These are phyloP conservation scores for Papilio elwesi DNA, from an alignment of 2,888 invertebrate genomes.

Conservation along the genomic window DNA sequence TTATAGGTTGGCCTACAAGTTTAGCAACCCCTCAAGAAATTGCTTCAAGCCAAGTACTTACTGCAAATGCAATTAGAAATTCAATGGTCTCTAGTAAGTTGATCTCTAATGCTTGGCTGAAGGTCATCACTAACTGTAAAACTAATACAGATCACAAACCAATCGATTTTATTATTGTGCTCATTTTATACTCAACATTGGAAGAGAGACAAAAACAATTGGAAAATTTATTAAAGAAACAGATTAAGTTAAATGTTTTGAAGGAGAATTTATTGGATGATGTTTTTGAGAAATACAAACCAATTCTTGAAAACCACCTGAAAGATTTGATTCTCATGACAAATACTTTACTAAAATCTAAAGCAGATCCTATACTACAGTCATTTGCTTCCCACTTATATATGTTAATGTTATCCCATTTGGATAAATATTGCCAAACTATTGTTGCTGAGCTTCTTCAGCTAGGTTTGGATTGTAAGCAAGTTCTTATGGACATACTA, in stretches of 20 bases:
- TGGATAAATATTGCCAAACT: constrained; percentile 69
- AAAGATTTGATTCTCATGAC: constrained; percentile 82
- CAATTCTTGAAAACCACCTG: constrained; percentile 83
- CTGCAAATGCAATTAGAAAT: constrained; percentile 83
- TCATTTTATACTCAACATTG: constrained; percentile 86
- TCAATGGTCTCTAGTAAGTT: constrained; percentile 83
- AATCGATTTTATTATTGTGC: constrained; percentile 87
- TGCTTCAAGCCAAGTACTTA: constrained; percentile 83
- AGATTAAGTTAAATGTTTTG: constrained; percentile 85
- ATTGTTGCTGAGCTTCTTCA: constrained; percentile 74
- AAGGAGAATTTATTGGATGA: constrained; percentile 83
- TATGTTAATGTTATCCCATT: constrained; percentile 75
- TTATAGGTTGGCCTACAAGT: constrained; percentile 74
- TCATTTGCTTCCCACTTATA: constrained; percentile 86
- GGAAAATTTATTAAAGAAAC: constrained; percentile 86
- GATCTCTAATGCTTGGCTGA: constrained; percentile 83
- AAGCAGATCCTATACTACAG: constrained; percentile 76
- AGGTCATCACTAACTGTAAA: constrained; percentile 81
- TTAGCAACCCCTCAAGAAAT: constrained; percentile 79
- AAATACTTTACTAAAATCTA: constrained; percentile 80
- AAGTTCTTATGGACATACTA: constrained; percentile 67
- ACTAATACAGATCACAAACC: constrained; percentile 83
- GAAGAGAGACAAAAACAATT: constrained; percentile 85
- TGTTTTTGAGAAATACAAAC: constrained; percentile 81
- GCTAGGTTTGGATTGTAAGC: constrained; percentile 68